Base-by-base conservation (phyloP, 2,888 invertebrate species). In the Machimus rusticus region DNA sequence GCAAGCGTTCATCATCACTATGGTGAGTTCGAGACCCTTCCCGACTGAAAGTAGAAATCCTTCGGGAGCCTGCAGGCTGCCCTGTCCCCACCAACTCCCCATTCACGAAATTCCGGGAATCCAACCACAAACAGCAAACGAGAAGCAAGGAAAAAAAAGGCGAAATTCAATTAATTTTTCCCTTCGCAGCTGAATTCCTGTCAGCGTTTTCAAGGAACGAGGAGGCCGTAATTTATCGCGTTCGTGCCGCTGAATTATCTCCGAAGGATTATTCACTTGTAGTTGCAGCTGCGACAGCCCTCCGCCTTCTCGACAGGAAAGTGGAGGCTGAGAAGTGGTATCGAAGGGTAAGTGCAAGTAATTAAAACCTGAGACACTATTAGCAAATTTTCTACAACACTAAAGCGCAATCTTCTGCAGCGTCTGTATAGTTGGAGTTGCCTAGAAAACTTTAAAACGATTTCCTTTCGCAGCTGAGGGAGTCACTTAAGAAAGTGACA, bases 281-380 rank as follows among this genome's bases (percentile, higher is more conserved):
- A 34, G 97, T 98, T 89, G 96, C 97, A 46, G 97, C 98, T 19
- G 99, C 98, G 51, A 97, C 98, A 39, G 96, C 97, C 0, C 94
- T 98, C 90, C 94, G 98, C 81, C 96, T 98, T 91, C 96, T 97
- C 28, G 95, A 96, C 87, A 95, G 96, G 86, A 96, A 97, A 90
- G 94, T 94, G 57, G 96, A 97, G 89, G 98, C 98, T 0, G 98
- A 98, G 92, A 93, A 94, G 87, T 97, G 97, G 95, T 99, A 99
- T 93, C 94, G 96, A 87, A 95, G 95, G 92, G 98, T 96, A 37
- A 91, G 91, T 87, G 66, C 51, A 74, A 77, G 43, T 86, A 46
- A 46, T 66, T 84, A 66, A 39, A 19, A 19, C 19, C 31, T 81
- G 16, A 19, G n/a, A 55, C 31, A 55, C 28, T 51, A 81, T 57